Conservation (phyloP, 2,888 invertebrate genomes). For the Hyppa rectilinea region DNA sequence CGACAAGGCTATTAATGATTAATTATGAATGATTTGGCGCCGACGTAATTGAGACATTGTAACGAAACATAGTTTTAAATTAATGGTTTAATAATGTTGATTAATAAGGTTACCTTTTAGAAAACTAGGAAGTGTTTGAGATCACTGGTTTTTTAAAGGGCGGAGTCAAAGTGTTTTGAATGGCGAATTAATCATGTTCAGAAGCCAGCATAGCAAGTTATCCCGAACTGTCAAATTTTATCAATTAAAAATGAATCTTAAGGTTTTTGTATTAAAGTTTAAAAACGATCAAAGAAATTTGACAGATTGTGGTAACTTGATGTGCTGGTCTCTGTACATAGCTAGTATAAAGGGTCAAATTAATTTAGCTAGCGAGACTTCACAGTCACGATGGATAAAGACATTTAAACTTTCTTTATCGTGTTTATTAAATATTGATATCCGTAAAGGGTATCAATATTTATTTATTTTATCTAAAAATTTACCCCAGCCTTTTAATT, state of each 20-base stretch:
- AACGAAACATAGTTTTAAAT: neutral
- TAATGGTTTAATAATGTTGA: slow-evolving; percentile 7
- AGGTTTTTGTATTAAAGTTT: no score
- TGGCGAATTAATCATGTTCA: no score
- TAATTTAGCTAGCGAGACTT: neutral
- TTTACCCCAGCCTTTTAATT: no score
- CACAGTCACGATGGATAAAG: neutral
- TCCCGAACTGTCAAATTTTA: no score
- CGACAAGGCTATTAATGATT: neutral
- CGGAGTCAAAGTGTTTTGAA: neutral
- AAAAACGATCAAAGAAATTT: no score
- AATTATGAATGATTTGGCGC: neutral
- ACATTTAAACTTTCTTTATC: neutral
- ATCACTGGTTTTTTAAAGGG: slow-evolving; percentile 27
- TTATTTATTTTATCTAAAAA: no score
- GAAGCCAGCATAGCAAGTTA: no score
- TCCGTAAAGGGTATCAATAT: no score
- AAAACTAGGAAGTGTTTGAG: slow-evolving; percentile 38
- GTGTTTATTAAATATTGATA: neutral
- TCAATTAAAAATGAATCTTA: no score
- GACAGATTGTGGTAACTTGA: no score
- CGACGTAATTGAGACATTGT: slow-evolving; percentile 2
- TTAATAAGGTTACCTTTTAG: slow-evolving; percentile 8
- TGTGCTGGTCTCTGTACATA: no score
- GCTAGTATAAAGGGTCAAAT: neutral